Evolutionary conservation across 2,797 vertebrate species (phyloP).

Genomic region (Lepilemur ruficaudatus): DNA sequence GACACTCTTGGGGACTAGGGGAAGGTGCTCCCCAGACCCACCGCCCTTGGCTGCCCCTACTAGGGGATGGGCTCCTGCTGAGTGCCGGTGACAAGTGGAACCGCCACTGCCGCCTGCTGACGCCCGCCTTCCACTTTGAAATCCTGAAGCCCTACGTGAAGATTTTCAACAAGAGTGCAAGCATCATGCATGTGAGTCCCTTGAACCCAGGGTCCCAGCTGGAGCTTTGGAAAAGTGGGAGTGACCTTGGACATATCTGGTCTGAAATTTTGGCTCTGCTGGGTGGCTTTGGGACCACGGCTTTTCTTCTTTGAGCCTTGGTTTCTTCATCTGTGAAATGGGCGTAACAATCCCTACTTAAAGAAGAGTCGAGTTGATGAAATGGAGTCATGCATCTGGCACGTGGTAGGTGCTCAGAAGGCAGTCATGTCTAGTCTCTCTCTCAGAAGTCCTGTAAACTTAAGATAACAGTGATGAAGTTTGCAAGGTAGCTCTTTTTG

Average conservation of each 20-base stretch:
- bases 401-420: neutral
- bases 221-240: no score
- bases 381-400: neutral
- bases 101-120: constrained; percentile 87
- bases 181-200: constrained; percentile 88
- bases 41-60: neutral
- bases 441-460: neutral
- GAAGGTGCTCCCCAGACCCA: neutral
- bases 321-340: neutral
- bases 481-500: no score
- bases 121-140: constrained; percentile 92
- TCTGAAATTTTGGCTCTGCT: neutral
- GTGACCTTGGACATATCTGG: neutral
- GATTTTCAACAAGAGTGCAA: constrained; percentile 86
- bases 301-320: neutral
- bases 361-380: neutral
- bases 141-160: constrained; percentile 88
- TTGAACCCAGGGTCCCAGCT: no score
- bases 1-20: neutral
- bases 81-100: no score
- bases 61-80: constrained; percentile 90
- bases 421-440: neutral
- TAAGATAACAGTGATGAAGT: neutral
- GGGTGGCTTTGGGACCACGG: neutral
- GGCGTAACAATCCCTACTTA: neutral